Conservation (phyloP, 2,888 invertebrate species). For the Dorcus parallelipipedus region DNA sequence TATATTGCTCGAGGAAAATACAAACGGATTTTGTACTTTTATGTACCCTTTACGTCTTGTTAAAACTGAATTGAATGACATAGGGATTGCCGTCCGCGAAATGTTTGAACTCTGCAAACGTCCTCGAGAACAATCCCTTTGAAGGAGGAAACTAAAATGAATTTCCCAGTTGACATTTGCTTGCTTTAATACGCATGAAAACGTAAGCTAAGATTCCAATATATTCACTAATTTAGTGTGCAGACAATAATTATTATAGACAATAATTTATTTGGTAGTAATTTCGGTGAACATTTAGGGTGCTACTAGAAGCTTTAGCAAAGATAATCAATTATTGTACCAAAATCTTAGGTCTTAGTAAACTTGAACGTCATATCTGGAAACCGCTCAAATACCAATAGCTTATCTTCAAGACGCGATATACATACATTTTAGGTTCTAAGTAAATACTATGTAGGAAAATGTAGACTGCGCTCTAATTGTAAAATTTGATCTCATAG, state of each 20-base stretch:
- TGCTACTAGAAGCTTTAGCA: constrained; percentile 43
- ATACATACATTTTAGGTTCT: not conserved
- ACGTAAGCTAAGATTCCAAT: too few species aligned
- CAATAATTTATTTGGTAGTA: constrained; percentile 12
- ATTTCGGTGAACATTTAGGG: constrained; percentile 18
- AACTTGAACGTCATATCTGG: constrained; percentile 18
- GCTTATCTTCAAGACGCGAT: constrained; percentile 12
- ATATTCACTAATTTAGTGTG: too few species aligned
- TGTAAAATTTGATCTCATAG: constrained; percentile 27
- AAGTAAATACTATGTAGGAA: not conserved
- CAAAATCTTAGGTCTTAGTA: constrained; percentile 25
- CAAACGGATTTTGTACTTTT: too few species aligned
- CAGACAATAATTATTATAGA: not conserved
- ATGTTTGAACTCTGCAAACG: too few species aligned
- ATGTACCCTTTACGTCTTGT: too few species aligned
- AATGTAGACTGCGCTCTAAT: constrained; percentile 13
- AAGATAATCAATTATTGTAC: constrained; percentile 40
- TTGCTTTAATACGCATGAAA: too few species aligned
- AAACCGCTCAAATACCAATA: constrained; percentile 16
- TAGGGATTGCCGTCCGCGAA: too few species aligned
- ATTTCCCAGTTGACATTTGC: too few species aligned
- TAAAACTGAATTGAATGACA: too few species aligned
- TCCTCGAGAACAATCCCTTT: too few species aligned
- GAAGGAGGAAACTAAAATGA: too few species aligned
- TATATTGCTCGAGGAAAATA: too few species aligned